Conservation (phyloP, 2,113 vertebrate genomes). For the Atractosteus spatula region DNA sequence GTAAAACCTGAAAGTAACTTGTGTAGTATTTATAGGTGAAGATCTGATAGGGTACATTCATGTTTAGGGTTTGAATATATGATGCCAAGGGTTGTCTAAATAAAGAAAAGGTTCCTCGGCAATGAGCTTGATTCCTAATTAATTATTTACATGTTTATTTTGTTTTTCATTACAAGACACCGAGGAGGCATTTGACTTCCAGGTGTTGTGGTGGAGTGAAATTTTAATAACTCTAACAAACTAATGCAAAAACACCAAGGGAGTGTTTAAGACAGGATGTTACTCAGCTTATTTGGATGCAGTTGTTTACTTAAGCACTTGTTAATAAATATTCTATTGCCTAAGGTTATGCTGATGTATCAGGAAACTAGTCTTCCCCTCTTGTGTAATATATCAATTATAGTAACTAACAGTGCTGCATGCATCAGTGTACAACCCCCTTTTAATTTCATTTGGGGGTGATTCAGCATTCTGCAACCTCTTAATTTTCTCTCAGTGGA, state of each 20-base stretch:
- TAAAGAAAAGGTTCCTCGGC: no score
- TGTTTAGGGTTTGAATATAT: no score
- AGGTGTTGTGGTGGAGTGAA: no score
- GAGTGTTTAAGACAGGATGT: background rate
- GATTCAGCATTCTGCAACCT: conserved; percentile 2
- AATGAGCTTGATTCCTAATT: no score
- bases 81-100: no score
- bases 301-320: background rate
- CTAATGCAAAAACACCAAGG: conserved; percentile 2
- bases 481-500: background rate
- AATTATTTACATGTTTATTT: no score
- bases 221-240: background rate
- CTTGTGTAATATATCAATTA: conserved; percentile 12
- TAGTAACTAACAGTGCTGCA: background rate
- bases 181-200: no score
- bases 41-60: no score
- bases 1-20: no score
- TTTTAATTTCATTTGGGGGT: background rate
- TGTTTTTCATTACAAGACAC: no score
- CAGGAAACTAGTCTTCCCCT: background rate
- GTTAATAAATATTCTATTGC: conserved; percentile 18
- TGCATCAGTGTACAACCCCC: background rate
- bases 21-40: no score
- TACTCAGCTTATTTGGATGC: conserved; percentile 11
- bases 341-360: conserved; percentile 5